Conservation (phyloP, 2,888 invertebrate genomes). For the Cepaea hortensis region DNA sequence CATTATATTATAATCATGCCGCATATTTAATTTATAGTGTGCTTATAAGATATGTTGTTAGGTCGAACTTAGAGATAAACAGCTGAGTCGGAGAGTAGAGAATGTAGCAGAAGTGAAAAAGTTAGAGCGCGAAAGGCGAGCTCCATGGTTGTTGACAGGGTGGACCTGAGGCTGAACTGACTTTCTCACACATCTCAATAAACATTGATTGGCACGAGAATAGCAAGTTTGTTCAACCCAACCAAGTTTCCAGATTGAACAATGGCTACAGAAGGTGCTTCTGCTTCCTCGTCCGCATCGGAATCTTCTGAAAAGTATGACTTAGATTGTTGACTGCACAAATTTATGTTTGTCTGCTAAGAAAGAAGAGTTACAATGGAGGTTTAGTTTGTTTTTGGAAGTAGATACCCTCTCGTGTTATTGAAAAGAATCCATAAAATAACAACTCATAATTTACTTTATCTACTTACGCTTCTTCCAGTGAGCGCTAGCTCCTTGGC, state of each 20-base stretch:
- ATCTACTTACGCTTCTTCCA: too few relatives aligned
- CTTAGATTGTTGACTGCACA: neutral
- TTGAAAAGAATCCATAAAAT: too few relatives aligned
- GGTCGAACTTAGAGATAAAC: neutral
- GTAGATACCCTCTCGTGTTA: too few relatives aligned
- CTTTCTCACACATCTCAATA: too few relatives aligned
- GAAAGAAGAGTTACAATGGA: too few relatives aligned
- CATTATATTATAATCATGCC: neutral
- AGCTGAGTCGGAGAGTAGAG: neutral
- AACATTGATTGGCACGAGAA: slow-evolving; percentile 10
- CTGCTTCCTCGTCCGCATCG: slow-evolving; percentile 25
- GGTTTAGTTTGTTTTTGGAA: too few relatives aligned
- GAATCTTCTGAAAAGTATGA: slow-evolving; percentile 42
- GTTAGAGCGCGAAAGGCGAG: slow-evolving; percentile 24
- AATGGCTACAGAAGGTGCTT: slow-evolving; percentile 39
- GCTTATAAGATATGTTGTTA: neutral
- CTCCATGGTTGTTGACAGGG: neutral
- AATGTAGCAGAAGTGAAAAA: slow-evolving; percentile 5
- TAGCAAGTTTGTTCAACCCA: neutral
- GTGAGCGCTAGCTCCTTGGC: too few relatives aligned
- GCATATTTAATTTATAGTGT: neutral
- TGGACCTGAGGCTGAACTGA: neutral
- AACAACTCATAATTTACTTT: too few relatives aligned
- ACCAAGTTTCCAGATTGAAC: neutral
- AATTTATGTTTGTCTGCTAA: neutral